phyloP scores from a whole-genome alignment of 1,140 invertebrate genomes.

The Drosophila virilis region DNA sequence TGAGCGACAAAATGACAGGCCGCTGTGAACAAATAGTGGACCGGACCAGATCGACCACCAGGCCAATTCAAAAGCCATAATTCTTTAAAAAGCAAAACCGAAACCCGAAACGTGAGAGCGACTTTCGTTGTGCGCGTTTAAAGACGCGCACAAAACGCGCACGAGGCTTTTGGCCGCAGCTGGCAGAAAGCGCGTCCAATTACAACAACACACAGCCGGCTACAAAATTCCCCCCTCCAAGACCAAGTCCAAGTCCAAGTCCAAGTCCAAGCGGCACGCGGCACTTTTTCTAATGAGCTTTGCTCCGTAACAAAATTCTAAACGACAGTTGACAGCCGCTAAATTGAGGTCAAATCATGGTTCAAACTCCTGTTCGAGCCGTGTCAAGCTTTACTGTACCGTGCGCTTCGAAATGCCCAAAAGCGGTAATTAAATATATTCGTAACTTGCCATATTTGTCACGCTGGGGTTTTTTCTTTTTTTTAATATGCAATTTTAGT shows the following conservation, averaged over 20 bases:
- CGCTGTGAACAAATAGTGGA: constrained; percentile 24
- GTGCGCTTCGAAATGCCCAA: constrained; percentile 15
- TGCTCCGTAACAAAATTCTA: constrained; percentile 42
- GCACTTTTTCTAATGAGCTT: constrained; percentile 64
- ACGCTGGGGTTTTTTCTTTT: not conserved
- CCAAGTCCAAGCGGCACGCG: constrained; percentile 43
- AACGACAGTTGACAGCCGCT: constrained; percentile 40
- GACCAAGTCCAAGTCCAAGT: constrained; percentile 5
- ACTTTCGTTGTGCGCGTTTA: constrained; percentile 56
- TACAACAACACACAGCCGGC: constrained; percentile 32
- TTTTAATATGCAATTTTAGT: constrained; percentile 8
- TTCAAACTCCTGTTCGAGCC: constrained; percentile 5
- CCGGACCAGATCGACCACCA: constrained; percentile 12
- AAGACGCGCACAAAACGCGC: constrained; percentile 33
- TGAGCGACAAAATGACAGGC: constrained; percentile 63
- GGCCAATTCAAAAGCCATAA: constrained; percentile 57
- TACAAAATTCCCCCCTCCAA: not conserved
- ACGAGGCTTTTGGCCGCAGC: constrained; percentile 2
- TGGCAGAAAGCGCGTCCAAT: constrained; percentile 62
- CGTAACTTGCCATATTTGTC: constrained; percentile 32
- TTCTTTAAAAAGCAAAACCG: constrained; percentile 55
- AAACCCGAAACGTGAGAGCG: constrained; percentile 61
- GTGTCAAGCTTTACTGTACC: constrained; percentile 14
- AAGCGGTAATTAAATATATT: constrained; percentile 39
- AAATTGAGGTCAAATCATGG: constrained; percentile 43